Evolutionary conservation across 2,113 vertebrate genomes (phyloP), one percentile per base, ranked within the genome.

Genomic region (Piaya cayana): DNA sequence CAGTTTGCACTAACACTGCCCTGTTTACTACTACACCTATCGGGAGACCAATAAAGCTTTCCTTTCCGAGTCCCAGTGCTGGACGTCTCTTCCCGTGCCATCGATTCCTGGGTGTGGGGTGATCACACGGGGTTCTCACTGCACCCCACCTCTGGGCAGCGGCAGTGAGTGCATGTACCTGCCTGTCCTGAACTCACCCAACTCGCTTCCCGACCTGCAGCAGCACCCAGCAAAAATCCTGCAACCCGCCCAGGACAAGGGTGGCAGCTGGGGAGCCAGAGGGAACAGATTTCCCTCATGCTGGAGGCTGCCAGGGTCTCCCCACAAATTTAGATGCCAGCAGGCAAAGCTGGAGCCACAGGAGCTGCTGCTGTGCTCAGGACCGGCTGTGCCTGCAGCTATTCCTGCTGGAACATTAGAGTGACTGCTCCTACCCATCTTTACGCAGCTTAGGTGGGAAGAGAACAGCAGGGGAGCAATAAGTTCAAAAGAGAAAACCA

Each of bases 1-100:
- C 94, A 64, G 90, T 97, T 88, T 97, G 95, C 97, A 98, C 96
- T 97, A 97, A 97, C 94, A 76, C 94, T 95, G 95, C 92, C 90
- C 79, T 90, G 9, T 70, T 97, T 94, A 89, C 59, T 94, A 23
- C 53, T 21, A 62, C n/a, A 67, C 71, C 82, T 70, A 21, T 85
- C 78, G 56, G 95, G 86, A 86, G 62, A 91, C 85, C 88, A 95
- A 77, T 94, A 92, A 95, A 63, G 26, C 80, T 55, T 87, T 95
- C 93, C 80, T 82, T 16, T 65, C 58, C 70, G 86, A 91, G 81
- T 76, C 69, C 91, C 74, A 23, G 71, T 79, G 56, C 64, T 8
- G 75, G 75, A 30, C 21, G 77, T 50, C 47, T 95, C 82, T 77
- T 47, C 82, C 47, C 12, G 25, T 84, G 69, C 93, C 0, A 0